Evolutionary conservation across 30 jellyfish, hydroid and myxozoan genomes (phyloP).

Genomic region (Aurelia sp.): DNA sequence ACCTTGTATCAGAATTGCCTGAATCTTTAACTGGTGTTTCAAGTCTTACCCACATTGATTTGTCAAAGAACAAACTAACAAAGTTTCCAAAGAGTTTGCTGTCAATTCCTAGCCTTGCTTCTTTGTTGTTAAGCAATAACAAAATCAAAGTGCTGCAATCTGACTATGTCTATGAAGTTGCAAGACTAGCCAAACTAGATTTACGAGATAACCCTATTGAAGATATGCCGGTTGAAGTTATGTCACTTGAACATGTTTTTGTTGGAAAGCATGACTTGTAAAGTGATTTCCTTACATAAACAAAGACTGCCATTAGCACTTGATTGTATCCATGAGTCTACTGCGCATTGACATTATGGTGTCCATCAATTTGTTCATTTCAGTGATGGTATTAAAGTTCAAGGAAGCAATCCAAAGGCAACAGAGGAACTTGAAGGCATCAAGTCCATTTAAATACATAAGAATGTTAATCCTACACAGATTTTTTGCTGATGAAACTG

Average conservation of each 20-base stretch:
- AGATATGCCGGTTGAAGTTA: slow-evolving; percentile 90
- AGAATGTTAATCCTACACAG: no score
- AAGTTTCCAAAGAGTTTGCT: slow-evolving; percentile 50
- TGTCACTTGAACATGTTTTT: slow-evolving; percentile 71
- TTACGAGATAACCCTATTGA: slow-evolving; percentile 76
- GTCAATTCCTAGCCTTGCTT: slow-evolving; percentile 13
- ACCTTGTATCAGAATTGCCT: slow-evolving; percentile 67
- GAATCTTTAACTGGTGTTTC: slow-evolving; percentile 21
- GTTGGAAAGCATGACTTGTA: slow-evolving; percentile 20
- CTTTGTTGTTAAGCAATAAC: slow-evolving; percentile 66
- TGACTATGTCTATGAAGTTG: slow-evolving; percentile 25
- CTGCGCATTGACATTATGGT: no score
- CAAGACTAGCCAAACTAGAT: slow-evolving; percentile 76
- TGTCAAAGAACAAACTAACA: slow-evolving; percentile 53
- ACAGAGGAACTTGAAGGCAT: no score
- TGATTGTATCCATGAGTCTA: not conserved
- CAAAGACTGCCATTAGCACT: not conserved
- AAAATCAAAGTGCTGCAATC: slow-evolving; percentile 27
- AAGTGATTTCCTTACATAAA: no score
- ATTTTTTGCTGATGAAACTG: no score
- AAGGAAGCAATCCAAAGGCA: no score
- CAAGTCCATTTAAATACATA: no score
- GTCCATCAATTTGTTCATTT: no score
- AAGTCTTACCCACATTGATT: slow-evolving; percentile 47
- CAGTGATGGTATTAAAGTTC: no score